A percentile compares a stretch with the other conserved stretches of the same genome.
Conservation (phyloP, 2,888 invertebrate species). For the Candidula unifasciata region DNA sequence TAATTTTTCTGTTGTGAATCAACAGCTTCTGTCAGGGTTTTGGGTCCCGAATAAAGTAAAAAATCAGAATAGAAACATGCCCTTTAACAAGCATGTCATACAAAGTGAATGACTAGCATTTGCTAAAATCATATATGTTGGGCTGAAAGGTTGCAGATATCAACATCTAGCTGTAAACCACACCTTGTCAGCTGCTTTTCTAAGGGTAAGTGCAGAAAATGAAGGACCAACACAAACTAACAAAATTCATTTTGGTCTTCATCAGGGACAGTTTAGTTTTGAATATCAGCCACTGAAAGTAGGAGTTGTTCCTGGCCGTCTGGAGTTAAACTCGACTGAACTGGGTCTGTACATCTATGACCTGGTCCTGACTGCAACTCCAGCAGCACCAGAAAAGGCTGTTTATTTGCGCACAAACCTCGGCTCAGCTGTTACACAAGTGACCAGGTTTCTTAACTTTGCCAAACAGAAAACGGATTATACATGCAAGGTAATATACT, state of each 20-base stretch:
- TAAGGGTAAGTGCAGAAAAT: too few relatives aligned
- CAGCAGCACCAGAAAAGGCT: conserved; percentile 76
- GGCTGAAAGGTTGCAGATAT: too few relatives aligned
- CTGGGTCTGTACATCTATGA: conserved; percentile 77
- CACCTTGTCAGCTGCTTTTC: too few relatives aligned
- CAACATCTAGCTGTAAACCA: too few relatives aligned
- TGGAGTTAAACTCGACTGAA: conserved; percentile 76
- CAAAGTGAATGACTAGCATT: too few relatives aligned
- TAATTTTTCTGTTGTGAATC: too few relatives aligned
- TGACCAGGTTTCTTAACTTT: conserved; percentile 77
- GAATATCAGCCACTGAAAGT: conserved; percentile 78
- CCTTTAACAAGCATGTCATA: too few relatives aligned
- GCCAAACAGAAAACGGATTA: conserved; percentile 78
- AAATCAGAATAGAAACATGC: too few relatives aligned
- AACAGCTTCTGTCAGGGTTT: too few relatives aligned
- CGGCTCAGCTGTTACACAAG: conserved; percentile 72
- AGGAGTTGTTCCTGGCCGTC: conserved; percentile 71
- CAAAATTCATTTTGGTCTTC: neutral
- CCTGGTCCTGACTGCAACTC: conserved; percentile 75
- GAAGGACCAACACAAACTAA: neutral
- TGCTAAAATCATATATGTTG: too few relatives aligned
- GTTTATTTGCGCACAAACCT: conserved; percentile 75
- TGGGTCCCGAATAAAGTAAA: too few relatives aligned
- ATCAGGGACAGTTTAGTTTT: conserved; percentile 75
- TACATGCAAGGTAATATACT: conserved; percentile 74